Percentiles rank a stretch among this genome's conserved stretches.
These are phyloP conservation scores for honey bee (Apis mellifera) DNA, from an alignment of 1,140 invertebrate species.

Conservation along the genomic window Amel_HAv3.1 CM009941.2:9981501-9982000, in stretches of 20 bases:
- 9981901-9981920: neutral
- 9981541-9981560: neutral
- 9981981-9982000: neutral
- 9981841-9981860: neutral
- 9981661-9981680: conserved; percentile 28
- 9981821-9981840: conserved; percentile 4
- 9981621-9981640: conserved; percentile 17
- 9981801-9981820: conserved; percentile 11
- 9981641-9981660: conserved; percentile 10
- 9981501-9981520: neutral
- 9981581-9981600: conserved; percentile 18
- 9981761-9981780: neutral
- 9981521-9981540: neutral
- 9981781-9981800: conserved; percentile 18
- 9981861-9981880: too few species aligned
- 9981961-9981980: neutral
- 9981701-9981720: conserved; percentile 37
- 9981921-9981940: too few species aligned
- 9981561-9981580: conserved; percentile 10
- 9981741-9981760: neutral
- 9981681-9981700: conserved; percentile 14
- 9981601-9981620: conserved; percentile 9
- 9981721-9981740: conserved; percentile 21
- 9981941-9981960: too few species aligned
- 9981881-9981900: neutral